These are phyloP conservation scores for Allobates femoralis DNA, from an alignment of 2,797 vertebrate species.

Conservation along the genomic window DNA sequence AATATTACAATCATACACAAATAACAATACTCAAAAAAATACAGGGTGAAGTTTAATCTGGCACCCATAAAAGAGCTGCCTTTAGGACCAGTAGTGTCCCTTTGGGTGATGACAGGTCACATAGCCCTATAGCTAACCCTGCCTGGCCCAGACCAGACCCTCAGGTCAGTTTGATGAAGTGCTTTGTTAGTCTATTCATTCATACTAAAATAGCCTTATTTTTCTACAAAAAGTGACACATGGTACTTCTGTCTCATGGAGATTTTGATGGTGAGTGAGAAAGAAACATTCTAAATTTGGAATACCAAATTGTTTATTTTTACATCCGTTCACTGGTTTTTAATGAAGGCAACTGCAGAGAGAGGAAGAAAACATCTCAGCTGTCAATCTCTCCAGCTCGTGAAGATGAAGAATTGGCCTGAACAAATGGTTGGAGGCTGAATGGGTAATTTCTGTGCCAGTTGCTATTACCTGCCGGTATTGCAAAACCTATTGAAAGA, in stretches of 20 bases:
- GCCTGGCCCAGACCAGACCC: neutral
- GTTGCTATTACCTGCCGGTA: neutral
- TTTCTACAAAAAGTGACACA: neutral
- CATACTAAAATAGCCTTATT: constrained; percentile 31
- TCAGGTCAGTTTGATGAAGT: neutral
- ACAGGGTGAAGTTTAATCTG: neutral
- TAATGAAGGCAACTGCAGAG: constrained; percentile 44
- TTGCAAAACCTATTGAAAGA: neutral
- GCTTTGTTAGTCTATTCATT: neutral
- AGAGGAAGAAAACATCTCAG: constrained; percentile 17
- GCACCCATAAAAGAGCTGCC: neutral
- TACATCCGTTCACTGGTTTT: constrained; percentile 46
- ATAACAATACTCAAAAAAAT: neutral
- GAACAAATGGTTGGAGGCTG: constrained; percentile 28
- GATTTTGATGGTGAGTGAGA: constrained; percentile 45
- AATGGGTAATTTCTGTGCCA: constrained; percentile 13
- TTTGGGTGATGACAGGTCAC: neutral
- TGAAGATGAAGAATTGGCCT: constrained; percentile 9
- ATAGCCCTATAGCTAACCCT: neutral
- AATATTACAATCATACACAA: neutral
- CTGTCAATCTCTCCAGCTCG: constrained; percentile 53
- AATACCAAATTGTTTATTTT: constrained; percentile 58
- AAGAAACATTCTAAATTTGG: constrained; percentile 50
- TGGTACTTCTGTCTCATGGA: constrained; percentile 27
- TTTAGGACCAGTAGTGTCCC: neutral